Conservation (phyloP, 2,113 vertebrate species). For the Sus scrofa region T2T-Sscrofa CM000826.6:132085001-132085500, state of each 20-base stretch:
- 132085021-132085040: not conserved
- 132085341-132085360: conserved; percentile 25
- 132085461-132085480: conserved; percentile 77
- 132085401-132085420: conserved; percentile 74
- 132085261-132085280: conserved; percentile 45
- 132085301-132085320: not conserved
- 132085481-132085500: conserved; percentile 78
- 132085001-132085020: not conserved
- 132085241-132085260: not conserved
- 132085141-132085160: not conserved
- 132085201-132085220: conserved; percentile 42
- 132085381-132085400: conserved; percentile 77
- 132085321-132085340: not conserved
- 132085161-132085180: conserved; percentile 55
- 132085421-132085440: conserved; percentile 81
- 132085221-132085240: not conserved
- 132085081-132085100: not conserved
- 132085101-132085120: not conserved
- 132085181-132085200: conserved; percentile 50
- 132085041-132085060: not conserved
- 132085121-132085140: not conserved
- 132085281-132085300: not conserved
- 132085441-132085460: conserved; percentile 73
- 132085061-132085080: not conserved
- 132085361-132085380: conserved; percentile 66